phyloP scores from a whole-genome alignment of 2,888 invertebrate species.

The Sesia apiformis region DNA sequence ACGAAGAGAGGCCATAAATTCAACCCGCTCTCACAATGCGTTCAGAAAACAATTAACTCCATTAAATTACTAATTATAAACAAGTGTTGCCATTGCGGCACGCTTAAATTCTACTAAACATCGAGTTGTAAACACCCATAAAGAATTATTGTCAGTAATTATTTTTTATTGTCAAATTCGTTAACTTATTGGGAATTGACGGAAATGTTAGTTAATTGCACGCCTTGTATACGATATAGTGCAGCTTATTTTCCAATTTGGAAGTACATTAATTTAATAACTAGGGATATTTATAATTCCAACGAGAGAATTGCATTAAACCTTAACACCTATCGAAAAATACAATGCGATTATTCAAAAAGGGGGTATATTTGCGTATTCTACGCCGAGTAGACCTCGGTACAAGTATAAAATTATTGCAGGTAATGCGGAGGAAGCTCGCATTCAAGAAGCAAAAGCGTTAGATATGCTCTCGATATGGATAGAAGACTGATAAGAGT shows the following conservation, averaged over 20 bases:
- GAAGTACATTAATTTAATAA: constrained; percentile 14
- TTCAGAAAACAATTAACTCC: constrained; percentile 16
- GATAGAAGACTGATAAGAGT: constrained; percentile 36
- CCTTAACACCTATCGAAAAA: constrained; percentile 60
- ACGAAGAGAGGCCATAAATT: too few species aligned
- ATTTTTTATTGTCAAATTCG: constrained; percentile 42
- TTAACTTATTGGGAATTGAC: constrained; percentile 55
- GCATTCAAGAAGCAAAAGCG: constrained; percentile 47
- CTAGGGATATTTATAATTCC: not conserved
- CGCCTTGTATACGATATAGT: constrained; percentile 36
- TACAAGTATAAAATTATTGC: constrained; percentile 34
- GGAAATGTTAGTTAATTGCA: constrained; percentile 51
- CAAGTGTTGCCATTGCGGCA: constrained; percentile 3
- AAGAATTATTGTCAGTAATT: constrained; percentile 41
- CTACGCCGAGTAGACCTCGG: constrained; percentile 34
- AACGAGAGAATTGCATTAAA: constrained; percentile 12
- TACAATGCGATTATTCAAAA: constrained; percentile 53
- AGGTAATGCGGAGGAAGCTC: constrained; percentile 47
- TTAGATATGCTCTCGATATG: constrained; percentile 68
- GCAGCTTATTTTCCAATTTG: constrained; percentile 48
- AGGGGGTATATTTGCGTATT: constrained; percentile 40
- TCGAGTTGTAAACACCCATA: constrained; percentile 38
- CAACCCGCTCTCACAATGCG: too few species aligned
- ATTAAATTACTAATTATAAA: constrained; percentile 13
- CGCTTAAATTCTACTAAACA: constrained; percentile 43